Conservation (phyloP, 2,797 vertebrate species). For the Clarias platycephalus region DNA sequence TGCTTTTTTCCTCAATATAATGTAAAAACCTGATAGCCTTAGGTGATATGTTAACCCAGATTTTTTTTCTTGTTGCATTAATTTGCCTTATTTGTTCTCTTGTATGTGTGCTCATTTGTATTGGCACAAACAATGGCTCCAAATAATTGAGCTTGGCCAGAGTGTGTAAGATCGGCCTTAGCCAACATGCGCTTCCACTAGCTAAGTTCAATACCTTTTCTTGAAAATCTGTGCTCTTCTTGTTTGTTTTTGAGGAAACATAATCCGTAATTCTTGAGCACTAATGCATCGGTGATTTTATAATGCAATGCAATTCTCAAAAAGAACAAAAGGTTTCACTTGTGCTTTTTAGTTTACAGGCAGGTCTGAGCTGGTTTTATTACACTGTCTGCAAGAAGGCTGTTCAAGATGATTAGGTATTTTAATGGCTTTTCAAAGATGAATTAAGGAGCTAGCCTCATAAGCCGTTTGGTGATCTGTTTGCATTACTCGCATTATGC, state of each 20-base stretch:
- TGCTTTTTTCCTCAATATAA: slow-evolving; percentile 68
- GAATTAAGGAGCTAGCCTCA: slow-evolving; percentile 2
- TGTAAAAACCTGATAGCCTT: slow-evolving; percentile 66
- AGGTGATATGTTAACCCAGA: slow-evolving; percentile 69
- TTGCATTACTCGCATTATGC: slow-evolving; percentile 33
- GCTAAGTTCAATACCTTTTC: not conserved
- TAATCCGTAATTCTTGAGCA: not conserved
- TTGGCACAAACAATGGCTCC: slow-evolving; percentile 9
- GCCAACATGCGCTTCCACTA: not conserved
- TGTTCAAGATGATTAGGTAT: not conserved
- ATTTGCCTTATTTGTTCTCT: slow-evolving; percentile 50
- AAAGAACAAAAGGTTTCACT: not conserved
- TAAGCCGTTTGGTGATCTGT: slow-evolving; percentile 14
- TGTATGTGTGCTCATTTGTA: not conserved
- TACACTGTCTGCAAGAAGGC: slow-evolving; percentile 3
- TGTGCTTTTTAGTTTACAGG: not conserved
- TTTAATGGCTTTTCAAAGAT: slow-evolving; percentile 5
- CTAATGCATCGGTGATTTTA: not conserved
- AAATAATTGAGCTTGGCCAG: slow-evolving; percentile 4
- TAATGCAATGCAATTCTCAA: not conserved
- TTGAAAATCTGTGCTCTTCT: not conserved
- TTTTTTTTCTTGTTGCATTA: slow-evolving; percentile 68
- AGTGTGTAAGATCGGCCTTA: slow-evolving; percentile 9
- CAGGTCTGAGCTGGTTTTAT: slow-evolving; percentile 15
- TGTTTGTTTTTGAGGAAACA: not conserved